Evolutionary conservation across 2,113 vertebrate species (phyloP), one percentile per base, ranked within the genome.

Genomic region (Nansenia antarctica): DNA sequence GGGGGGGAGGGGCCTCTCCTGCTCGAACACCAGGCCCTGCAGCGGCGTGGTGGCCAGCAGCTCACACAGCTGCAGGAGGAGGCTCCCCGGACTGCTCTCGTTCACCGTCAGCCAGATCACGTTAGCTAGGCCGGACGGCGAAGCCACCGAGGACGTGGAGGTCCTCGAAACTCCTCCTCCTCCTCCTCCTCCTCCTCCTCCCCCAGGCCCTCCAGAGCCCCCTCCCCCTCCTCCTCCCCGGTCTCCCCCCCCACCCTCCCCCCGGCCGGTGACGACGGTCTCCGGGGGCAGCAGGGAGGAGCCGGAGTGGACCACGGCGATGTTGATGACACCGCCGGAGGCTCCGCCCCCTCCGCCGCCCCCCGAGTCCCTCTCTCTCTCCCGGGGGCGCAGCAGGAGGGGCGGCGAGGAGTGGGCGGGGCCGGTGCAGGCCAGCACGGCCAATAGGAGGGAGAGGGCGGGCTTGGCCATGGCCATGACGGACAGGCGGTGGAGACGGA

Each of bases 21-120:
- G 95, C 89, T 98, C 96, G 76, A 97, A 98, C 77, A 98, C 96
- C 9, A 98, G 91, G 27, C 96, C 96, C 82, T 98, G 94, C 69
- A 98, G 92, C 0, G 94, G 95, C 39, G 96, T 92, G 74, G 94
- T 96, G 75, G 93, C 95, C 85, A 98, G 94, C 59, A 97, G 92
- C 84, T 96, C 95, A 74, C 96, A 98, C 76, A 98, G 94, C 69
- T 95, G 94, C 75, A 97, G 90, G 81, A 98, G 94, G 9, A 98
- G 91, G 72, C 93, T 95, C 1, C 94, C 94, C 0, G 96, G 96
- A 84, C 96, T 94, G 82, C 95, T 97, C 88, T 95, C 96, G 20
- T 98, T 98, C 73, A 98, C 90, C 5, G 94, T 88, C 85, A 97
- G 87, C 67, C 94, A 93, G 76, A 98, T 93, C 0, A 96, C 92